phyloP scores from a whole-genome alignment of 2,113 vertebrate genomes.

The Chaenocephalus aceratus region DNA sequence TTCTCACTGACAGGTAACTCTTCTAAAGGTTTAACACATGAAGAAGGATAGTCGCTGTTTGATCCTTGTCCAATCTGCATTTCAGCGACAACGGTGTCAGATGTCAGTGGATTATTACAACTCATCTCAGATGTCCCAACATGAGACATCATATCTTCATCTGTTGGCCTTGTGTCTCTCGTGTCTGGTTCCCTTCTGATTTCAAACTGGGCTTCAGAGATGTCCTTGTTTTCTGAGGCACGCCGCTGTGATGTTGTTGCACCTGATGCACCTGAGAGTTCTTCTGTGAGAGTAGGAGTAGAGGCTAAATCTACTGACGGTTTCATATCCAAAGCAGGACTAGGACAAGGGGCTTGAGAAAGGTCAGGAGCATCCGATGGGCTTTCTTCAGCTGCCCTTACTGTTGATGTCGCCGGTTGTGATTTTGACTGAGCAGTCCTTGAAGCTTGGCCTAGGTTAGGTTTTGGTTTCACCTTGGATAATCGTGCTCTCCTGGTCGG shows the following conservation, averaged over 20 bases:
- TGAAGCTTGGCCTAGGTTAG: conserved; percentile 43
- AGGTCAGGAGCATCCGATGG: neutral
- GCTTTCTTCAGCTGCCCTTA: neutral
- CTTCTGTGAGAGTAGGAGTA: neutral
- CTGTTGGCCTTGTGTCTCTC: conserved; percentile 22
- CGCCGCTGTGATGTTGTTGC: conserved; percentile 13
- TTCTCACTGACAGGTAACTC: conserved; percentile 6
- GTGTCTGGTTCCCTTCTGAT: conserved; percentile 45
- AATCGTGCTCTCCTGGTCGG: conserved; percentile 21
- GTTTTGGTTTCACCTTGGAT: conserved; percentile 65
- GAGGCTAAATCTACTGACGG: neutral
- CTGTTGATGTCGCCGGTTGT: conserved; percentile 5
- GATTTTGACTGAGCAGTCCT: conserved; percentile 34
- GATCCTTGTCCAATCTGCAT: neutral
- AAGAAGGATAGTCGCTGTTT: neutral
- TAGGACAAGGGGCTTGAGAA: neutral
- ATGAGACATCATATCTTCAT: neutral
- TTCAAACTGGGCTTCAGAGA: conserved; percentile 17
- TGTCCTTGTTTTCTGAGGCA: conserved; percentile 54
- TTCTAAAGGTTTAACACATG: neutral
- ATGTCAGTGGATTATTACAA: neutral
- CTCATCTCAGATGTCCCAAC: conserved; percentile 1
- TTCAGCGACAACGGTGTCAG: neutral
- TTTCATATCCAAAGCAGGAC: neutral
- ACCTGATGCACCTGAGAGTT: neutral